These are phyloP conservation scores for Cichlasoma orientale DNA, from an alignment of 2,797 vertebrate species.

Conservation along the genomic window DNA sequence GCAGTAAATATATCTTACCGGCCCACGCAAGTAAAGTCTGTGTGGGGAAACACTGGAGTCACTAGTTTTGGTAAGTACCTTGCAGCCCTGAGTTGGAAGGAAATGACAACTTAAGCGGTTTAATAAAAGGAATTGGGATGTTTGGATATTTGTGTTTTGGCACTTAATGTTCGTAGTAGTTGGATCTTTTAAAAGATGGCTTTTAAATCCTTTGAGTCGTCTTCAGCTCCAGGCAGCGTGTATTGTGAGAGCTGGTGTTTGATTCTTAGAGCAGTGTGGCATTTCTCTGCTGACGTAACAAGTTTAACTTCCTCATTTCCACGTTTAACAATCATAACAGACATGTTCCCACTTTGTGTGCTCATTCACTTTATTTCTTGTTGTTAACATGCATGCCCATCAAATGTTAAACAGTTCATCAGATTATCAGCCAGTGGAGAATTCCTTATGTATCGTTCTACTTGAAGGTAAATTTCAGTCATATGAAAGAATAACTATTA, in stretches of 20 bases:
- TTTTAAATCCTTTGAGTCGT: not conserved
- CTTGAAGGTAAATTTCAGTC: not conserved
- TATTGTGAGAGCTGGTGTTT: not conserved
- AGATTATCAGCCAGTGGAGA: not conserved
- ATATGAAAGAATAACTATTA: not conserved
- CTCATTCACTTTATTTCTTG: constrained; percentile 2
- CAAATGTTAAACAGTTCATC: not conserved
- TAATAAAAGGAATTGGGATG: constrained; percentile 16
- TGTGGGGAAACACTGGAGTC: not conserved
- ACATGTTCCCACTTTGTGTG: not conserved
- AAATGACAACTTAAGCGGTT: not conserved
- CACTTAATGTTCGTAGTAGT: not conserved
- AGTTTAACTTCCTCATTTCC: constrained; percentile 59
- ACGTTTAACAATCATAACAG: constrained; percentile 15
- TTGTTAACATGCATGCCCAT: not conserved
- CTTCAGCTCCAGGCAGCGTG: not conserved
- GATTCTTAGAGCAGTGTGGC: not conserved
- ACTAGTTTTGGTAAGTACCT: constrained; percentile 18
- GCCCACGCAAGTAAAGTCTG: not conserved
- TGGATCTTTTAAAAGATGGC: not conserved
- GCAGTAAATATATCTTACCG: not conserved
- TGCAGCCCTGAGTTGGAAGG: not conserved
- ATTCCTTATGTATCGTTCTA: not conserved
- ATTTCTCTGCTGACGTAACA: constrained; percentile 54
- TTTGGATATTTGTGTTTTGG: not conserved